A percentile compares a stretch with the other conserved stretches of the same genome.
These are phyloP conservation scores for Phaenicophaeus curvirostris DNA, from an alignment of 2,797 vertebrate species.

Conservation along the genomic window DNA sequence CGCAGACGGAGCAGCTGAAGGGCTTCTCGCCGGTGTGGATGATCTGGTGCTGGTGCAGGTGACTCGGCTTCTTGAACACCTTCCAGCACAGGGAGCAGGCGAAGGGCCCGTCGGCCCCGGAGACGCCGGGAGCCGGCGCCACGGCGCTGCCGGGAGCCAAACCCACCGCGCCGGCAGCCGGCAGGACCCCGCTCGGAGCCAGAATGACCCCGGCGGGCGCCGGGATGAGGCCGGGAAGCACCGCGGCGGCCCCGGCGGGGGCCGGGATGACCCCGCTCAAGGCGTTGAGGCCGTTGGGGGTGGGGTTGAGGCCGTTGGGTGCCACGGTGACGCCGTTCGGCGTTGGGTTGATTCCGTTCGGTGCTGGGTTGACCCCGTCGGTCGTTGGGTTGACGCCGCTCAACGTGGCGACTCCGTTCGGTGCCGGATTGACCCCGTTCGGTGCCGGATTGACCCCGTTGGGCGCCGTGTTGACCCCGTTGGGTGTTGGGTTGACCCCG, in stretches of 20 bases:
- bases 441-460: not conserved
- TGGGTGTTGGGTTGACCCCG: not conserved
- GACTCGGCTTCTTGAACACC: conserved; percentile 95
- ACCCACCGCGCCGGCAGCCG: too few relatives aligned
- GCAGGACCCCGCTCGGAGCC: not conserved
- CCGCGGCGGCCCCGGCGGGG: not conserved
- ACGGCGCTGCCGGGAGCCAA: too few relatives aligned
- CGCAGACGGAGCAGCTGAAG: conserved; percentile 73
- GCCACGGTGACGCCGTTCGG: accelerated
- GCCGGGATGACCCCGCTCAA: not conserved
- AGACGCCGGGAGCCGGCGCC: too few relatives aligned
- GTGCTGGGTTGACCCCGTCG: not conserved
- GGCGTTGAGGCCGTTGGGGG: not conserved
- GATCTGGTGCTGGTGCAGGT: conserved; percentile 95
- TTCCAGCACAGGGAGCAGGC: conserved; percentile 93
- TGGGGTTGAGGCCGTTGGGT: not conserved
- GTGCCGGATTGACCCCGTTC: not conserved
- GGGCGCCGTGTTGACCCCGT: not conserved
- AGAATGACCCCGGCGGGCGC: not conserved
- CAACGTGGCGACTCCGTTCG: too few relatives aligned
- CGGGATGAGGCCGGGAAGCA: too few relatives aligned
- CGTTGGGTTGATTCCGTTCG: not conserved
- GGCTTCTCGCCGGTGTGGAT: conserved; percentile 93
- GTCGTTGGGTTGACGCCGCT: too few relatives aligned
- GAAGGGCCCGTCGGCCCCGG: conserved; percentile 79